Base-by-base conservation (phyloP, 2,113 vertebrate genomes). In the Alethe diademata region DNA sequence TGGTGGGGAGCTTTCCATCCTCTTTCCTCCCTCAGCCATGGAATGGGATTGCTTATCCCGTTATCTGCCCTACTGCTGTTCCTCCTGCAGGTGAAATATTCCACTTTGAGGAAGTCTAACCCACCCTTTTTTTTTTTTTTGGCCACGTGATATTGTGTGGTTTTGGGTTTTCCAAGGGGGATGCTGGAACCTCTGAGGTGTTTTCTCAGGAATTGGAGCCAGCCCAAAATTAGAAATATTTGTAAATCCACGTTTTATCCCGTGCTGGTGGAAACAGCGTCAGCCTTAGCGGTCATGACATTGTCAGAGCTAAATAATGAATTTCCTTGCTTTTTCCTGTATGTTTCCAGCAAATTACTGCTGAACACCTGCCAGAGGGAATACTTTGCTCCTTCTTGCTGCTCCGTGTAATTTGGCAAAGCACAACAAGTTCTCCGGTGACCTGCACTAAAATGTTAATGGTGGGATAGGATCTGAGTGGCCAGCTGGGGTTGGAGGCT, bases 321-420 rank as follows among this genome's bases (percentile, higher is more conserved):
- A 89, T 81, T 78, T 84, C 36, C 12, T 12, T 22, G 56, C 33
- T 43, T 51, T 48, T 33, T 54, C 69, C 66, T 35, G 42, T 20
- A 56, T 19, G 0, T 78, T 93, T 93, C 51, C 91, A 90, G 86
- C 94, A 93, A 75, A 96, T 91, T 71, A 26, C 80, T 13, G 73
- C 94, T 81, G 80, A 92, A 84, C 91, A 95, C 84, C 94, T 96
- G 96, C 96, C 96, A 89, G 38, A 81, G 95, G 95, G 94, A 93
- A 89, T 89, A 19, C 84, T 93, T 35, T 4, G 54, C 91, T 84
- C 91, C 2, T 51, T 86, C 60, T 65, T 40, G 92, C 85, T 25
- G 73, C 19, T 48, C 0, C 2, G 43, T 36, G 83, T 78, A 11
- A 78, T 89, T 87, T 82, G 93, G 93, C 91, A 67, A 50, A 65